A percentile compares a stretch with the other conserved stretches of the same genome.
Evolutionary conservation across 2,888 invertebrate genomes (phyloP).

Genomic region (Sylvicola cinctus): DNA sequence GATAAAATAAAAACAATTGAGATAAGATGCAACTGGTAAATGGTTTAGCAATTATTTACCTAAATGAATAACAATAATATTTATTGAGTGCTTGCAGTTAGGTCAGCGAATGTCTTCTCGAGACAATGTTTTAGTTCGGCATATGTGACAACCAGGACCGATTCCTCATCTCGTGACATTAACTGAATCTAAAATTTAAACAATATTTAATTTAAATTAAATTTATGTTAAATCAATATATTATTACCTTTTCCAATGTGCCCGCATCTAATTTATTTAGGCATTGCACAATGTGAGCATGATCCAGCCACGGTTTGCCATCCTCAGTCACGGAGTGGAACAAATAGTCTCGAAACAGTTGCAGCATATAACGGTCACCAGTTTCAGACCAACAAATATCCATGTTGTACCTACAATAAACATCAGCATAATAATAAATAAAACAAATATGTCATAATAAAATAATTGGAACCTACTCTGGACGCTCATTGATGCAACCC

Average conservation of each 20-base stretch:
- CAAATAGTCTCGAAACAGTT: slow-evolving; percentile 90
- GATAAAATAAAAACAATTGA: too few relatives aligned
- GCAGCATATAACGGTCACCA: slow-evolving; percentile 94
- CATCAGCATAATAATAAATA: slow-evolving; percentile 7
- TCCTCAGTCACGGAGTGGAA: slow-evolving; percentile 90
- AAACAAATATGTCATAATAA: slow-evolving; percentile 1
- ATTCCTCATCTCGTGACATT: slow-evolving; percentile 92
- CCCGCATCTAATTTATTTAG: slow-evolving; percentile 84
- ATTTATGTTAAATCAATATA: slow-evolving; percentile 2
- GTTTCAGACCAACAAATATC: slow-evolving; percentile 95
- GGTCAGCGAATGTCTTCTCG: slow-evolving; percentile 77
- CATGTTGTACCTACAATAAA: slow-evolving; percentile 53
- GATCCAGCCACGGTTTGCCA: slow-evolving; percentile 88
- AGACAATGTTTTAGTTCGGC: slow-evolving; percentile 89
- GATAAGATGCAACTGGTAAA: too few relatives aligned
- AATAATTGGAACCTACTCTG: slow-evolving; percentile 45
- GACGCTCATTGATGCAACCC: slow-evolving; percentile 85
- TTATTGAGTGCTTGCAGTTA: too few relatives aligned
- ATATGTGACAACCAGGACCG: slow-evolving; percentile 86
- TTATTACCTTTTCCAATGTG: slow-evolving; percentile 46
- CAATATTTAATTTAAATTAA: slow-evolving; percentile 1
- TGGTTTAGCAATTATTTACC: too few relatives aligned
- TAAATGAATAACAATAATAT: too few relatives aligned
- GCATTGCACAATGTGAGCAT: slow-evolving; percentile 84
- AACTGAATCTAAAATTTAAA: slow-evolving; percentile 51